Conservation (phyloP, 2,113 vertebrate genomes). For the Myotis davidii region DNA sequence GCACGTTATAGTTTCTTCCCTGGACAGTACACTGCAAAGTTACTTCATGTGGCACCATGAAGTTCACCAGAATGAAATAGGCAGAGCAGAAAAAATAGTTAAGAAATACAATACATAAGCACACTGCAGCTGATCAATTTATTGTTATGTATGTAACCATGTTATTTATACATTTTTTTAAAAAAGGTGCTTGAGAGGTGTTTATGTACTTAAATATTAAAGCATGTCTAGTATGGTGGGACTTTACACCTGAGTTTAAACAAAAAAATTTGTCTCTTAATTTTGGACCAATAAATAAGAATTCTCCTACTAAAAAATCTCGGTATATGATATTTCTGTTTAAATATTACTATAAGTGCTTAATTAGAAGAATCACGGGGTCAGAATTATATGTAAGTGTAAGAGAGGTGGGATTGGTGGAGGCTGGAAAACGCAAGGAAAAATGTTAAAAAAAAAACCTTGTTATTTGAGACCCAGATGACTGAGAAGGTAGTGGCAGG, state of each 20-base stretch:
- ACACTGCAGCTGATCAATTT: not conserved
- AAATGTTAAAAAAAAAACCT: not conserved
- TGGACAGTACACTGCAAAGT: not conserved
- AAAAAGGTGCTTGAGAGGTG: not conserved
- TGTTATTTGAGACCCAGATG: not conserved
- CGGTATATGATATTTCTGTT: not conserved
- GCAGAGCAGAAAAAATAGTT: not conserved
- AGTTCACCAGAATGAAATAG: slow-evolving; percentile 9
- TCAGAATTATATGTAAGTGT: slow-evolving; percentile 6
- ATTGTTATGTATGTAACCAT: not conserved
- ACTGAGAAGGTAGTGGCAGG: not conserved
- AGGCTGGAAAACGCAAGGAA: not conserved
- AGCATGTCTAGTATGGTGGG: not conserved
- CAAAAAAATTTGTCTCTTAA: not conserved
- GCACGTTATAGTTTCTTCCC: not conserved
- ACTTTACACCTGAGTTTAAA: slow-evolving; percentile 17
- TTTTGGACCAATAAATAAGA: not conserved
- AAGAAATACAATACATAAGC: not conserved
- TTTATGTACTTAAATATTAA: slow-evolving; percentile 45
- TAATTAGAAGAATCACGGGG: not conserved
- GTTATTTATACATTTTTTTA: not conserved
- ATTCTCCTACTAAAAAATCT: slow-evolving; percentile 36
- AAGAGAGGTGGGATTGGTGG: not conserved
- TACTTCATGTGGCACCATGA: not conserved
- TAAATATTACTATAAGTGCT: slow-evolving; percentile 9